A percentile compares a stretch with the other conserved stretches of the same genome.
Evolutionary conservation across 2,888 invertebrate species (phyloP).

Genomic region (Limnephilus auricula): DNA sequence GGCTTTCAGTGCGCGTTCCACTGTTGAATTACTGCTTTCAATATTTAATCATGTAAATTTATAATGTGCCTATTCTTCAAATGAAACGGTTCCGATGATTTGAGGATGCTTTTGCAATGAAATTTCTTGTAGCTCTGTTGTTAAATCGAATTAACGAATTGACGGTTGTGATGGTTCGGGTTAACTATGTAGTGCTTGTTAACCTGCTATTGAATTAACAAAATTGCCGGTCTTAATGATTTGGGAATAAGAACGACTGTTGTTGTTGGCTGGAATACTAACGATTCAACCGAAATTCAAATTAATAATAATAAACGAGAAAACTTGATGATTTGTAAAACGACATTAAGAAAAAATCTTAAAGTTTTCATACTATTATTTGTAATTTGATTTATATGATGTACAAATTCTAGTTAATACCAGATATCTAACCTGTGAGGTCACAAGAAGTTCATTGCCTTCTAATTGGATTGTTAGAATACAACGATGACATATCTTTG

Average conservation of each 20-base stretch:
- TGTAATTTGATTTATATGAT: too few relatives aligned
- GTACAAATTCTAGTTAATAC: too few relatives aligned
- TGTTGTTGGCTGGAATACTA: not conserved
- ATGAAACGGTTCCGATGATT: constrained; percentile 14
- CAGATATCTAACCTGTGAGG: too few relatives aligned
- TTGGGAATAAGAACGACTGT: not conserved
- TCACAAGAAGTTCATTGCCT: too few relatives aligned
- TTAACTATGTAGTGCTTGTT: not conserved
- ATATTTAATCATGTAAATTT: constrained; percentile 16
- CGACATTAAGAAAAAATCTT: too few relatives aligned
- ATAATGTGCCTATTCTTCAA: not conserved
- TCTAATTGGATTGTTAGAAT: too few relatives aligned
- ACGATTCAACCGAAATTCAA: not conserved
- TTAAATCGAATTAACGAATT: not conserved
- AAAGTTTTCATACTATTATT: too few relatives aligned
- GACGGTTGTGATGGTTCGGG: not conserved
- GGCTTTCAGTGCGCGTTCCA: not conserved
- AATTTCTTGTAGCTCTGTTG: not conserved
- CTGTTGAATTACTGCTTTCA: not conserved
- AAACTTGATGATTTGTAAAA: too few relatives aligned
- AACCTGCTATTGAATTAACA: not conserved
- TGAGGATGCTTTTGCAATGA: not conserved
- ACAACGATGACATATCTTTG: too few relatives aligned
- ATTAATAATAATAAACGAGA: not conserved
- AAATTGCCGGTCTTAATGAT: not conserved